Evolutionary conservation across 1,140 invertebrate species (phyloP), one percentile per base, ranked within the genome.

Genomic region (Kradibia gibbosae): DNA sequence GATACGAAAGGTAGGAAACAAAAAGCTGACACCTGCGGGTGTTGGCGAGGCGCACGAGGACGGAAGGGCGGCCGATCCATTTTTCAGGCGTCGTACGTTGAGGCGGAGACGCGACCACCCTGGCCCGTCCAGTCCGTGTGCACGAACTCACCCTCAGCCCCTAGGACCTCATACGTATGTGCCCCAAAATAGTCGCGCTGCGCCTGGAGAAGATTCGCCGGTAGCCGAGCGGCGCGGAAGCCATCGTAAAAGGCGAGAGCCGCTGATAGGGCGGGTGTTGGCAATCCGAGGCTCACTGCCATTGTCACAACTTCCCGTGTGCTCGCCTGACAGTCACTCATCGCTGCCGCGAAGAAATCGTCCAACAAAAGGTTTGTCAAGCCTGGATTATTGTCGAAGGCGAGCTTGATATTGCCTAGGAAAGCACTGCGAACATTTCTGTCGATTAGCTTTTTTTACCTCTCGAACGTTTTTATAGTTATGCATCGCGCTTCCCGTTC

Each of bases 91-190:
- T 96, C 94, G 88, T 99, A 99, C 1, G 98, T 98, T 57, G 97
- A 96, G 15, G 98, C 97, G 0, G 98, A 98, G 0, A 99, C 97
- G 86, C 97, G 97, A 81, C 99, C 99, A 57, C 99, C 99, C 85
- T 96, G 96, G 22, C 99, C 99, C 15, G 99, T 99, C 99, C 99
- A 99, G 90, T 99, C 99, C 62, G 98, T 99, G 88, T 99, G 99
- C 1, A 98, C 93, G 91, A 96, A 99, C 83, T 94, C 94, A 34
- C 98, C 98, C 67, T 99, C 98, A 78, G 96, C 92, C 13, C 92
- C 93, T 4, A 98, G 88, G 62, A 99, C 90, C 90, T 99, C 98
- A 86, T 99, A 99, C 0, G 98, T 99, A 89, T 99, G 99, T 0
- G 99, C 99, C 0, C 99, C 99, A 89, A 99, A 99, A 88, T 99